A percentile compares a stretch with the other conserved stretches of the same genome.
Conservation (phyloP, 2,797 vertebrate species). For the Triplophysa yarkandensis region DNA sequence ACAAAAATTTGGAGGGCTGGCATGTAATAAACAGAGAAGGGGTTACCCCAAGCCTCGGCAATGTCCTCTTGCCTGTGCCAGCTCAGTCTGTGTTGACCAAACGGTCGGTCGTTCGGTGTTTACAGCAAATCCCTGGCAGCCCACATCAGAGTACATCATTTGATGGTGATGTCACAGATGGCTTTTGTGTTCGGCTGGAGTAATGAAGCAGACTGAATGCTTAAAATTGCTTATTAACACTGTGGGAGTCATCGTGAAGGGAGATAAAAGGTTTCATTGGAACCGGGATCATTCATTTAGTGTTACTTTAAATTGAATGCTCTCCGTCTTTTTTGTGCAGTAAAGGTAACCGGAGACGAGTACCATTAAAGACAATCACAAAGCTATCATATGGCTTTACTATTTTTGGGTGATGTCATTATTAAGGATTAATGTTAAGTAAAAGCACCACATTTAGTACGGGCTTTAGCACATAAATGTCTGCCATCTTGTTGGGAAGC, state of each 20-base stretch:
- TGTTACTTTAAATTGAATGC: conserved; percentile 18
- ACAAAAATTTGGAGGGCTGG: conserved; percentile 9
- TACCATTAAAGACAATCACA: background rate
- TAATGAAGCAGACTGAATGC: conserved; percentile 33
- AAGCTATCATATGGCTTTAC: background rate
- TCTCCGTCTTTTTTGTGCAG: background rate
- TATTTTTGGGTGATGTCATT: background rate
- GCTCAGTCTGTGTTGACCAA: conserved; percentile 31
- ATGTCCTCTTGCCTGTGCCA: background rate
- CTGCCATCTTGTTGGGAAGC: background rate
- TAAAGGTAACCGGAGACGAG: background rate
- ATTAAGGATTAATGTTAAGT: background rate
- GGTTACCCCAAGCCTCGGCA: background rate
- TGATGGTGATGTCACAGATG: conserved; percentile 33
- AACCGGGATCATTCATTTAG: background rate
- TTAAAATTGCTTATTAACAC: conserved; percentile 21
- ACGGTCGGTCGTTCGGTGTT: conserved; percentile 22
- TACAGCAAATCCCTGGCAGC: conserved; percentile 25
- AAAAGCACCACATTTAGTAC: background rate
- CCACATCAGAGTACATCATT: conserved; percentile 30
- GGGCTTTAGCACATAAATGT: background rate
- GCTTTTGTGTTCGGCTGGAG: conserved; percentile 28
- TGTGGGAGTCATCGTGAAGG: background rate
- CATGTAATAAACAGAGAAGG: background rate
- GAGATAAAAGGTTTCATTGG: conserved; percentile 20